phyloP scores from a whole-genome alignment of 2,797 vertebrate genomes.

The Ceryle rudis region DNA sequence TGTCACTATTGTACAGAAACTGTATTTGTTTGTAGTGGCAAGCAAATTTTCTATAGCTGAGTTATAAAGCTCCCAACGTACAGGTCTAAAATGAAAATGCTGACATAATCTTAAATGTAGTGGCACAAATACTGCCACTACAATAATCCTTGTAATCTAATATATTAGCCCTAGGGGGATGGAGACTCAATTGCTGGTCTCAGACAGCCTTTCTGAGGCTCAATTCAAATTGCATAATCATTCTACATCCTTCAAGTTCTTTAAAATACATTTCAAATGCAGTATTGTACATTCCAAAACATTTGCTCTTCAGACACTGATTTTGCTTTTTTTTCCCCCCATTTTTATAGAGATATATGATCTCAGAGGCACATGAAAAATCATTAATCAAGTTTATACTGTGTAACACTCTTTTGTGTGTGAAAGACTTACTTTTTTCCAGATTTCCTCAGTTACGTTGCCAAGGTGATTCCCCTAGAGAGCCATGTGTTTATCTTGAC shows the following conservation, averaged over 20 bases:
- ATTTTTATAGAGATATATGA: constrained; percentile 59
- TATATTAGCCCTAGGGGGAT: constrained; percentile 56
- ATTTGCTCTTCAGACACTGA: constrained; percentile 59
- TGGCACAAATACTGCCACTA: constrained; percentile 56
- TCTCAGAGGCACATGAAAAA: constrained; percentile 57
- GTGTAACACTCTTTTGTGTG: constrained; percentile 26
- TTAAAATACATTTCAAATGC: constrained; percentile 55
- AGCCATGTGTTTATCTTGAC: constrained; percentile 81
- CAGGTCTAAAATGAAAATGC: constrained; percentile 63
- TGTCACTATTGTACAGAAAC: not conserved
- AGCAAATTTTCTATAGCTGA: constrained; percentile 51
- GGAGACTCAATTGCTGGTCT: constrained; percentile 38
- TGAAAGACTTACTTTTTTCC: constrained; percentile 59
- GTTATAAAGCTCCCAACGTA: constrained; percentile 52
- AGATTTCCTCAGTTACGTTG: constrained; percentile 71
- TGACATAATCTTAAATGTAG: constrained; percentile 61
- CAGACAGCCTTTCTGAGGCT: constrained; percentile 44
- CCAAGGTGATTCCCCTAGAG: constrained; percentile 77
- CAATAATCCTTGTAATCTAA: constrained; percentile 63
- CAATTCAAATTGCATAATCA: constrained; percentile 62
- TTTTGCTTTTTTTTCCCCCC: not conserved
- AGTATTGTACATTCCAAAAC: constrained; percentile 25
- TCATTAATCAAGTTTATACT: constrained; percentile 62
- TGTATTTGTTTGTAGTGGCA: not conserved
- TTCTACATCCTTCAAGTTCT: constrained; percentile 41